A percentile compares a stretch with the other conserved stretches of the same genome.
Conservation (phyloP, 2,113 vertebrate genomes). For the Eulemur macaco region DNA sequence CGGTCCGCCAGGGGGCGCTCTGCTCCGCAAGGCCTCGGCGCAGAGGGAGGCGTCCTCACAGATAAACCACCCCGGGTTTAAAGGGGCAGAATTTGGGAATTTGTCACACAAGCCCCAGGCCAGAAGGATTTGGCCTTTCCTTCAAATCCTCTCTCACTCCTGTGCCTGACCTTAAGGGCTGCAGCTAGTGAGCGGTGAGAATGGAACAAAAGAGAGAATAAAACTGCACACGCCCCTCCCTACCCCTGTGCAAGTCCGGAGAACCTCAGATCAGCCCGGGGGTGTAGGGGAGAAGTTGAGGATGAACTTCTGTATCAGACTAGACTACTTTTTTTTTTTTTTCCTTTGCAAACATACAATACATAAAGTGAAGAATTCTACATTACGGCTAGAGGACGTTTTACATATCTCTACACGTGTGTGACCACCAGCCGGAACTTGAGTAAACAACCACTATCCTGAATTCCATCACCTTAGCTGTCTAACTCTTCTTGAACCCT, state of each 20-base stretch:
- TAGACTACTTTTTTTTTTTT: neutral
- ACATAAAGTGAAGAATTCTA: neutral
- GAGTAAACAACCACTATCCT: neutral
- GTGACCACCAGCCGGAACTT: neutral
- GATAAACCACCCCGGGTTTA: too few species aligned
- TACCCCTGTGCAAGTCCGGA: neutral
- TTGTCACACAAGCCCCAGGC: neutral
- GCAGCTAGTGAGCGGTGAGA: neutral
- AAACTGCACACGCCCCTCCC: neutral
- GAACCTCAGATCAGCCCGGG: neutral
- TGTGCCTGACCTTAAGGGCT: neutral
- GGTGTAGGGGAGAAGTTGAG: too few species aligned
- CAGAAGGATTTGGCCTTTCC: neutral
- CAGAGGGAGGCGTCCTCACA: neutral
- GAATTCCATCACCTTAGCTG: neutral
- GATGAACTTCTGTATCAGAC: neutral
- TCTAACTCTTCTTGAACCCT: neutral
- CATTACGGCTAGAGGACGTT: neutral
- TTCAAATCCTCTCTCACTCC: neutral
- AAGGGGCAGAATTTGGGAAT: neutral
- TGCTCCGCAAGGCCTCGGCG: neutral
- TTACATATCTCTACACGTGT: too few species aligned
- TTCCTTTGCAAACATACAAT: neutral
- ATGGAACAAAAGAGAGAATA: neutral
- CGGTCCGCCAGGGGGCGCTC: neutral